These are phyloP conservation scores for Cataglyphis altisquamis DNA, from an alignment of 2,888 invertebrate species.

Conservation along the genomic window DNA sequence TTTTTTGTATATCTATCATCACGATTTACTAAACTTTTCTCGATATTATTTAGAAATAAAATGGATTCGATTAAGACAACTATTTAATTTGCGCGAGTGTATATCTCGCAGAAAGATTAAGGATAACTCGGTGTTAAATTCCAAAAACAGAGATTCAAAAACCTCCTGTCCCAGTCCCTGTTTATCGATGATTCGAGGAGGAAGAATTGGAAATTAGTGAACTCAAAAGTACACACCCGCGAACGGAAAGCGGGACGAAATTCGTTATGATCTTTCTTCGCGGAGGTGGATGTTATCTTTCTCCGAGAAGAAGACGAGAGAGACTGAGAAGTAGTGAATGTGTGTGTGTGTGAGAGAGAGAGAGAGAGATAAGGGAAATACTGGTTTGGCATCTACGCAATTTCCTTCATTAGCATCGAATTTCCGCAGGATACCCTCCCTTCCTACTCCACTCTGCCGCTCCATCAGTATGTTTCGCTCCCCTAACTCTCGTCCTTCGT, in stretches of 20 bases:
- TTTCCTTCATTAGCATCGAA: conserved; percentile 82
- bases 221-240: conserved; percentile 57
- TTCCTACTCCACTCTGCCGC: conserved; percentile 46
- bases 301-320: conserved; percentile 25
- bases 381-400: conserved; percentile 80
- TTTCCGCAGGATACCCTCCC: conserved; percentile 76
- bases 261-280: conserved; percentile 65
- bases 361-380: conserved; percentile 72
- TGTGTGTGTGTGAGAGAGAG: not conserved
- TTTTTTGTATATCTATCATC: not conserved
- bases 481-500: conserved; percentile 29
- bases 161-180: not conserved
- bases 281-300: conserved; percentile 34
- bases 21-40: not conserved
- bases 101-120: not conserved
- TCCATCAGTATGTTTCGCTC: conserved; percentile 39
- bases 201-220: conserved; percentile 67
- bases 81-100: not conserved
- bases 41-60: not conserved
- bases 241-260: conserved; percentile 44
- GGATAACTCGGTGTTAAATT: not conserved
- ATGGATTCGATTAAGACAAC: not conserved
- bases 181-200: conserved; percentile 38
- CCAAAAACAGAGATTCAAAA: conserved; percentile 2
- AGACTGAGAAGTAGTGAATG: conserved; percentile 2